Base-by-base conservation (phyloP, 2,888 invertebrate species). In the Luperina nickerlii region DNA sequence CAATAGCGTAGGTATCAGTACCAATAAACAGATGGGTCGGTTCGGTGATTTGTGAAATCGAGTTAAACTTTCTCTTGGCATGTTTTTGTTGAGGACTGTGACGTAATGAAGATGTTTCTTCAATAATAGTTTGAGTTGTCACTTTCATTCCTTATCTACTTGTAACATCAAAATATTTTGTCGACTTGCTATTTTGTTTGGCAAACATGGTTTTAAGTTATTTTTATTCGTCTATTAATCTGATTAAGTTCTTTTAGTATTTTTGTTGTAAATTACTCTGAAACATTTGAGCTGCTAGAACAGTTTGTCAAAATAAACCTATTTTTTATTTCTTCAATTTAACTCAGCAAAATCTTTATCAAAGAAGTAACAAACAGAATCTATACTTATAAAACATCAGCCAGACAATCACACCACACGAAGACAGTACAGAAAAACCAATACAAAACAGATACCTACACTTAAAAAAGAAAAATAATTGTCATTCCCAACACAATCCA, bases 401-500 rank as follows among this genome's bases (percentile, higher is more conserved):
- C 70, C 51, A 76, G 62, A 63, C 48, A 45, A 68, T 81, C 67
- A 74, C 69, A 80, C 85, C 88, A 84, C 86, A 80, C 83, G 85
- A 85, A 89, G 80, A 87, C 85, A 88, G 88, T 87, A 67, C 68
- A 60, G 66, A 88, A 81, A 89, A 90, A 86, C 86, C 86, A 83
- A 87, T 89, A 90, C 90, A 90, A 91, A 91, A 90, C 90, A 89
- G 88, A 82, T 78, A 73, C 38, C 38, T 38, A 38, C 88, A 87
- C 85, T 88, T 90, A 90, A 90, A 92, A 88, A 89, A 87, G 87
- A 87, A 73, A 91, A 92, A 93, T 92, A 93, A 94, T 94, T 94
- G 94, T 91, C 90, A 92, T 91, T 91, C 93, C 90, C 92, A 91
- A 91, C 92, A 91, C 90, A 92, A 93, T 92, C 94, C 94, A 92